Evolutionary conservation across 2,888 invertebrate genomes (phyloP).

Genomic region (Ophonus ardosiacus): DNA sequence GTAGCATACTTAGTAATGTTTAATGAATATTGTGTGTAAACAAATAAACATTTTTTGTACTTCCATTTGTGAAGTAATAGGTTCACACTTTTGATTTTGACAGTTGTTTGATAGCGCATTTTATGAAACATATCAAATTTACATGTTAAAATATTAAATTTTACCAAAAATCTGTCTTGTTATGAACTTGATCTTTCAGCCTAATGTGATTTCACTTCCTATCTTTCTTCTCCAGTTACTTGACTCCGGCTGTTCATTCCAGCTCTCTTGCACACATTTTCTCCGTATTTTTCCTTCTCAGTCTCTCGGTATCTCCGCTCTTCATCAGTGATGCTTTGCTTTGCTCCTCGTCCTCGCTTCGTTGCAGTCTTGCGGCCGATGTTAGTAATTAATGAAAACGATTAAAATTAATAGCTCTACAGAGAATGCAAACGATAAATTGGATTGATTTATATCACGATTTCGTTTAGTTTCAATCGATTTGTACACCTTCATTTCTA

Average conservation of each 20-base stretch:
- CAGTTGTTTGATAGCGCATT: no score
- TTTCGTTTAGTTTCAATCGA: conserved; percentile 38
- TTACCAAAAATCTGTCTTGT: background rate
- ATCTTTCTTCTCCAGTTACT: conserved; percentile 17
- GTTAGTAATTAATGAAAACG: conserved; percentile 62
- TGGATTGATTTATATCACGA: conserved; percentile 53
- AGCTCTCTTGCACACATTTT: conserved; percentile 10
- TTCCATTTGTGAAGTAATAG: no score
- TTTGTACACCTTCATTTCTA: conserved; percentile 5
- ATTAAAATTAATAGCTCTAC: conserved; percentile 61
- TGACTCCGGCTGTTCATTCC: background rate
- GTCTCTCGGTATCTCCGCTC: conserved; percentile 2
- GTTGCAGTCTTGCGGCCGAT: conserved; percentile 42
- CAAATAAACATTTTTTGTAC: no score
- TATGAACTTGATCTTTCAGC: background rate
- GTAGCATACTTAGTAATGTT: no score
- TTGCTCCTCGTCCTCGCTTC: background rate
- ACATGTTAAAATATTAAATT: no score
- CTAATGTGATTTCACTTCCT: background rate
- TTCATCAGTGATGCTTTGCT: background rate
- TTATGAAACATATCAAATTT: no score
- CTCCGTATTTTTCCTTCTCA: background rate
- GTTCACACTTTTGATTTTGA: no score
- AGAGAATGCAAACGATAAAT: conserved; percentile 60
- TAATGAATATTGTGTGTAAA: no score